Base-by-base conservation (phyloP, 1,140 invertebrate species). In the Brachionus rubens region DNA sequence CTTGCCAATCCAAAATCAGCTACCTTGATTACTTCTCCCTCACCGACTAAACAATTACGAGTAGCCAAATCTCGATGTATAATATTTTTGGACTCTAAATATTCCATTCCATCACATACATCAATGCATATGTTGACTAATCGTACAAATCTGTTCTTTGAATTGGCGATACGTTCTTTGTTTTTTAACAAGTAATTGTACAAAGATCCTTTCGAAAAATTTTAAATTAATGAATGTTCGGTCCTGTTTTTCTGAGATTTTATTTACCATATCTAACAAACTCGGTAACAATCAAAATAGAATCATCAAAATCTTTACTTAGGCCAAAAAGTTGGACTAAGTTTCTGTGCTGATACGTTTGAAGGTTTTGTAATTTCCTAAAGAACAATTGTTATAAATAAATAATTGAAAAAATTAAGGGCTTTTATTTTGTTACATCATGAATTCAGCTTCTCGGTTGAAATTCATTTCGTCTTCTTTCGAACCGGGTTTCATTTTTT, bases 61-160 rank as follows among this genome's bases (percentile, higher is more conserved):
- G 96, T 96, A 16, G 97, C 97, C 79, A 99, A 86, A 88, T 99
- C 97, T 77, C 96, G 90, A 86, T 99, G 96, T 84, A 99, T 98
- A 82, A 98, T 98, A 82, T 90, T 92, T 78, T 93, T 89, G 80
- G 91, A 91, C 86, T 99, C 97, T 56, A 99, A 87, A 85, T 98
- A 99, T 81, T 92, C 93, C 97, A 99, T 99, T 56, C 92, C 96
- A 77, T 76, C 52, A 28, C 72, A 76, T 24, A 76, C 72, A 56
- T 76, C 48, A 33, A 76, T 54, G 5, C 36, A 46, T 9, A 76
- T 76, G 5, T 46, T 47, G 6, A 76, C 16, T 7, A 76, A 36
- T 24, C 72, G 28, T 19, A 40, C 21, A 54, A 72, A 54, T 48
- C 68, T 48, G 14, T 72, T 72, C 26, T 72, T 72, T 40, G 68